A percentile compares a stretch with the other conserved stretches of the same genome.
phyloP scores from a whole-genome alignment of 2,113 vertebrate genomes.

The Aix galericulata region DNA sequence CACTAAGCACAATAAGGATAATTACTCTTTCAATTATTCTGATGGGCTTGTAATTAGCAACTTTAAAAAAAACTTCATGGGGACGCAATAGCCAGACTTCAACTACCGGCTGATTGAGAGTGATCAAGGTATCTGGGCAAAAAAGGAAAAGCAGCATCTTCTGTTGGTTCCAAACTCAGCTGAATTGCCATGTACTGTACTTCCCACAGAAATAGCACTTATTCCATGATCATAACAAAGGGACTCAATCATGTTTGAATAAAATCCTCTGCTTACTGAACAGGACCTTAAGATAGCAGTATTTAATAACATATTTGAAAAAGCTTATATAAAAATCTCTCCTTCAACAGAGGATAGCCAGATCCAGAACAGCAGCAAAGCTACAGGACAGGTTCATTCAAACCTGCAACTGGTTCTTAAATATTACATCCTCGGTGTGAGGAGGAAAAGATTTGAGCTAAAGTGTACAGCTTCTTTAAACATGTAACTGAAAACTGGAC shows the following conservation, averaged over 20 bases:
- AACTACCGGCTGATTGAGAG: conserved; percentile 38
- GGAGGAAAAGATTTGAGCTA: neutral
- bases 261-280: neutral
- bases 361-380: neutral
- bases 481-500: neutral
- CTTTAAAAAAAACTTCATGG: conserved; percentile 47
- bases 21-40: conserved; percentile 79
- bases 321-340: neutral
- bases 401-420: neutral
- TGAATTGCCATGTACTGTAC: neutral
- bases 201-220: neutral
- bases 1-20: conserved; percentile 76
- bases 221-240: neutral
- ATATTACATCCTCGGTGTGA: neutral
- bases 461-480: neutral
- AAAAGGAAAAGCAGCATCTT: neutral
- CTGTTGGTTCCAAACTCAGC: neutral
- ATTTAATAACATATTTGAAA: neutral
- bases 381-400: neutral
- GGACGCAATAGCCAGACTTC: conserved; percentile 25
- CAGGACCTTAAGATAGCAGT: neutral
- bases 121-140: conserved; percentile 18
- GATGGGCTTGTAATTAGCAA: conserved; percentile 73
- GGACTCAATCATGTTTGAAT: neutral
- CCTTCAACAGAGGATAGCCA: neutral